A percentile compares a stretch with the other conserved stretches of the same genome.
Conservation (phyloP, 1,140 invertebrate genomes). For the Ostrea denselamellosa region DNA sequence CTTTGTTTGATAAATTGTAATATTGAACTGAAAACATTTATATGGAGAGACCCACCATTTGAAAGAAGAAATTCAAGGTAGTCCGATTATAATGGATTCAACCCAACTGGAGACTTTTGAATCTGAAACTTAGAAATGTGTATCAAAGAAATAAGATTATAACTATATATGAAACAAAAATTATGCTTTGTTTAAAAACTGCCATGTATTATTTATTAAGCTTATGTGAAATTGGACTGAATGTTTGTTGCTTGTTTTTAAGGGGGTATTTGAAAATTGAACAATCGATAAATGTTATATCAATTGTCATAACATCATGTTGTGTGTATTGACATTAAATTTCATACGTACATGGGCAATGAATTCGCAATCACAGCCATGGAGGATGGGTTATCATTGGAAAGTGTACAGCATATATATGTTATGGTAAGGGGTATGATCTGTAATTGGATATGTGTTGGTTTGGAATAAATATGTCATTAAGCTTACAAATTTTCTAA, state of each 20-base stretch:
- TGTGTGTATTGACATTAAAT: too few species aligned
- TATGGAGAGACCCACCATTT: background rate
- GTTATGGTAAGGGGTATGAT: background rate
- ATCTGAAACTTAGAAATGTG: background rate
- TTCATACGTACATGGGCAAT: background rate
- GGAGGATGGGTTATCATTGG: background rate
- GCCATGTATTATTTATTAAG: conserved; percentile 28
- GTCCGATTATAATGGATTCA: background rate
- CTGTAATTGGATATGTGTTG: background rate
- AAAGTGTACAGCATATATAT: background rate
- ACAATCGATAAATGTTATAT: too few species aligned
- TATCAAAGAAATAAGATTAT: background rate
- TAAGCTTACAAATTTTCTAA: background rate
- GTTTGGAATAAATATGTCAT: background rate
- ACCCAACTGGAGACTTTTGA: background rate
- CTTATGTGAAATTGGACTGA: background rate
- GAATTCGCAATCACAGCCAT: background rate
- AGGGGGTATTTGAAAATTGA: background rate
- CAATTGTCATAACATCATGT: too few species aligned
- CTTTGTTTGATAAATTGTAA: background rate
- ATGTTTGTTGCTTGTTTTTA: background rate
- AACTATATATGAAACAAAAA: background rate
- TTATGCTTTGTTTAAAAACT: background rate
- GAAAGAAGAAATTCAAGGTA: background rate
- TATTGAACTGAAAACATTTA: background rate